Evolutionary conservation across 1,140 invertebrate species (phyloP).

Genomic region (Bombus pascuorum): DNA sequence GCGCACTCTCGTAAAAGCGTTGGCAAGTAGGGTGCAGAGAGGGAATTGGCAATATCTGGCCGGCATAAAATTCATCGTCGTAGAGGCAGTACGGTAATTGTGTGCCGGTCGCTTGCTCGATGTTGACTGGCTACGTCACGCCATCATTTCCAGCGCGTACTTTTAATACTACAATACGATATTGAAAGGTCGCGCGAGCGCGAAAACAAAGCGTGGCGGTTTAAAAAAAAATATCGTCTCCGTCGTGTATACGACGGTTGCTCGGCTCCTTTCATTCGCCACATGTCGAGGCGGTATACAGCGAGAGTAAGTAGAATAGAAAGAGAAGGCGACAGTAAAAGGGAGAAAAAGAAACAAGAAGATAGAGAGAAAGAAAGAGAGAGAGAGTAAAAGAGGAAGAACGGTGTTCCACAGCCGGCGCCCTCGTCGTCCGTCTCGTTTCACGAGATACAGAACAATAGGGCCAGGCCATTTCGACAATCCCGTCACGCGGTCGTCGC

Average conservation of each 20-base stretch:
- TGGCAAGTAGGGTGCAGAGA: background rate
- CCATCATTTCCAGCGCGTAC: slow-evolving; percentile 3
- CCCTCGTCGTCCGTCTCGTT: slow-evolving; percentile 51
- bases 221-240: slow-evolving; percentile 54
- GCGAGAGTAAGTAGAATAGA: background rate
- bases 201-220: slow-evolving; percentile 52
- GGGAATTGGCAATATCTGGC: slow-evolving; percentile 17
- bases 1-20: background rate
- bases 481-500: slow-evolving; percentile 64
- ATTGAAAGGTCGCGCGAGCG: slow-evolving; percentile 43
- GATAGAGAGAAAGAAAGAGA: background rate
- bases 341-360: background rate
- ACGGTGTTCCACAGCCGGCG: slow-evolving; percentile 51
- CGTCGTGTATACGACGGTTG: slow-evolving; percentile 25
- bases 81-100: background rate
- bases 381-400: background rate
- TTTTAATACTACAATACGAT: slow-evolving; percentile 45
- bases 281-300: slow-evolving; percentile 57
- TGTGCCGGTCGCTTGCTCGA: background rate
- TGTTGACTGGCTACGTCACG: background rate
- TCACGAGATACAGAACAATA: slow-evolving; percentile 66
- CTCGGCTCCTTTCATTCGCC: slow-evolving; percentile 62
- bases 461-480: slow-evolving; percentile 59
- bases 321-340: background rate
- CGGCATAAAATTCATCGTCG: slow-evolving; percentile 17